Base-by-base conservation (phyloP, 2,113 vertebrate species). In the Notothenia coriiceps region DNA sequence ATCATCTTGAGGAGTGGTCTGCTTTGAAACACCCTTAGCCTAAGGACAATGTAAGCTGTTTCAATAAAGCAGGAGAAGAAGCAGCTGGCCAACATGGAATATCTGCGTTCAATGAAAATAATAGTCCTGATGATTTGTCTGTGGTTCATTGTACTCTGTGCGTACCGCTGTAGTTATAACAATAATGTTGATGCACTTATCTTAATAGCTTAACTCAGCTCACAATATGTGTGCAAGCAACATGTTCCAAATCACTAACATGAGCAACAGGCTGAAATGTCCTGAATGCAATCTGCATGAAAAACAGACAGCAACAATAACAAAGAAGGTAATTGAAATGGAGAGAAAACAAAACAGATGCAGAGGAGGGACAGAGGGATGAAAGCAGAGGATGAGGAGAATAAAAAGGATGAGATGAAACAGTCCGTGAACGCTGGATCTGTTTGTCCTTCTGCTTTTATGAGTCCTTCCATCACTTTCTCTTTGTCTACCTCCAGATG, bases 401-500 rank as follows among this genome's bases (percentile, higher is more conserved):
- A 74, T 40, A n/a, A 50, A 55, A 55, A 51, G n/a, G 49, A 61
- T 55, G 20, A 82, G 55, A 82, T 33, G 67, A 61, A 80, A 70
- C 63, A 43, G 60, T 59, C 40, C 0, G 14, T 74, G 69, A 70
- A 67, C 77, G 51, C 63, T 4, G 22, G 6, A 13, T 46, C 55
- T 54, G 35, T 40, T 40, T 40, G 25, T 70, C 59, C 61, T 14
- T 68, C n/a, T 62, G 33, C 43, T 77, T 74, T 84, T 64, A 78
- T 60, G 61, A 57, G 2, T 49, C 9, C 18, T 44, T 77, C 59
- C 54, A 56, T 55, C 25, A 15, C 52, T 80, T 17, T 79, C 25
- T 68, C 55, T 65, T 70, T 69, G 52, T 80, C 33, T 52, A 6
- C 61, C 67, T 88, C 79, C 82, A 90, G 76, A 87, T 87, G 77